Evolutionary conservation across 2,113 vertebrate genomes (phyloP).

Genomic region (Nansenia antarctica): DNA sequence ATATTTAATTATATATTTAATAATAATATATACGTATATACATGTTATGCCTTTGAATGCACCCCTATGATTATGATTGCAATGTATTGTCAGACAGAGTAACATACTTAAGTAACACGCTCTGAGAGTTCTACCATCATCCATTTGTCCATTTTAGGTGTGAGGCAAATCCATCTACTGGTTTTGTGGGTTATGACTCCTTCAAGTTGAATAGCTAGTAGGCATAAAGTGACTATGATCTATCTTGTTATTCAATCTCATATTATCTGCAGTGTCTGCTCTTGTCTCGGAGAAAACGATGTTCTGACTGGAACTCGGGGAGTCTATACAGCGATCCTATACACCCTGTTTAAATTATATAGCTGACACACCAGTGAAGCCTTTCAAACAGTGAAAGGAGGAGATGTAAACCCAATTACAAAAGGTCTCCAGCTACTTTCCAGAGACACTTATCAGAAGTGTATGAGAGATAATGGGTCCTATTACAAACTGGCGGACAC

Average conservation of each 20-base stretch:
- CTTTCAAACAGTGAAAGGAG: slow-evolving; percentile 10
- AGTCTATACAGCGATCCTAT: neutral
- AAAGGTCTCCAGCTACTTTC: slow-evolving; percentile 18
- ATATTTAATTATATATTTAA: no score
- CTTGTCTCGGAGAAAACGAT: slow-evolving; percentile 23
- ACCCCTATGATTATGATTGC: slow-evolving; percentile 6
- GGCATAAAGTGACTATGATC: slow-evolving; percentile 44
- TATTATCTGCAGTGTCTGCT: neutral
- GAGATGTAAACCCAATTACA: slow-evolving; percentile 42
- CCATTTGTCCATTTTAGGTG: slow-evolving; percentile 38
- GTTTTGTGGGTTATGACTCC: slow-evolving; percentile 17
- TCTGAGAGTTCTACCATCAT: slow-evolving; percentile 36
- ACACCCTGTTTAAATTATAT: neutral
- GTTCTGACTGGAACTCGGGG: slow-evolving; percentile 6
- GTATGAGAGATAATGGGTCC: slow-evolving; percentile 43
- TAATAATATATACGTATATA: no score
- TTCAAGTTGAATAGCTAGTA: slow-evolving; percentile 35
- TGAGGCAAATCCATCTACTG: slow-evolving; percentile 45
- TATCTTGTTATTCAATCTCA: slow-evolving; percentile 17
- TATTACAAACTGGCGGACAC: slow-evolving; percentile 17
- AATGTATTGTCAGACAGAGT: slow-evolving; percentile 22
- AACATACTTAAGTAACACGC: slow-evolving; percentile 58
- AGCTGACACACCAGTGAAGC: neutral
- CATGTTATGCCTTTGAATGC: neutral
- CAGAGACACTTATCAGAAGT: slow-evolving; percentile 35